phyloP scores from a whole-genome alignment of 2,113 vertebrate species.

The Kryptolebias marmoratus region DNA sequence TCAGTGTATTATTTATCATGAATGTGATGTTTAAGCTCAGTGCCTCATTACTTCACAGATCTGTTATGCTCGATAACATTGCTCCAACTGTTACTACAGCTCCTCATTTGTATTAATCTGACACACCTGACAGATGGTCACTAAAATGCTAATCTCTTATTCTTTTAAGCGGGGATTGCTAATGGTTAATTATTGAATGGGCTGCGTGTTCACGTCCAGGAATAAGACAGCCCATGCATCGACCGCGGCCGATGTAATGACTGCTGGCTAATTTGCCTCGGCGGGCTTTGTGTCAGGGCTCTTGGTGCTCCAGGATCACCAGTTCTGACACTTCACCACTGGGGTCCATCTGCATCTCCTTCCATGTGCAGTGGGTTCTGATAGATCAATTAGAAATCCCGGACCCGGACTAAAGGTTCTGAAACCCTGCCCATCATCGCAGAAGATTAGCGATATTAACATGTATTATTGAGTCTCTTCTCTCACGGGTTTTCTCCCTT shows the following conservation, averaged over 20 bases:
- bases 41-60: constrained; percentile 8
- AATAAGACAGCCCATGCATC: constrained; percentile 44
- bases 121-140: constrained; percentile 17
- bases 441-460: constrained; percentile 41
- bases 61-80: not conserved
- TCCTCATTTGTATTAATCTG: constrained; percentile 14
- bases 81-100: not conserved
- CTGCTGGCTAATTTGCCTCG: constrained; percentile 45
- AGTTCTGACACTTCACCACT: constrained; percentile 29
- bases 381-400: constrained; percentile 65
- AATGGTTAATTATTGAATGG: constrained; percentile 51
- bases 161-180: constrained; percentile 26
- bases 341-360: constrained; percentile 19
- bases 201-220: constrained; percentile 32
- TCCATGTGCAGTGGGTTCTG: constrained; percentile 56
- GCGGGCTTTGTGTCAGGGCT: constrained; percentile 48
- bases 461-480: constrained; percentile 16
- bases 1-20: constrained; percentile 13
- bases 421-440: constrained; percentile 22
- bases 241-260: constrained; percentile 41
- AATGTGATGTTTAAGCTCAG: constrained; percentile 4
- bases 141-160: constrained; percentile 37
- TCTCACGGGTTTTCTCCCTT: constrained; percentile 36
- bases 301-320: constrained; percentile 38
- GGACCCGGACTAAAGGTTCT: constrained; percentile 42